These are phyloP conservation scores for Drosophila leonis DNA, from an alignment of 2,888 invertebrate species.

Conservation along the genomic window DNA sequence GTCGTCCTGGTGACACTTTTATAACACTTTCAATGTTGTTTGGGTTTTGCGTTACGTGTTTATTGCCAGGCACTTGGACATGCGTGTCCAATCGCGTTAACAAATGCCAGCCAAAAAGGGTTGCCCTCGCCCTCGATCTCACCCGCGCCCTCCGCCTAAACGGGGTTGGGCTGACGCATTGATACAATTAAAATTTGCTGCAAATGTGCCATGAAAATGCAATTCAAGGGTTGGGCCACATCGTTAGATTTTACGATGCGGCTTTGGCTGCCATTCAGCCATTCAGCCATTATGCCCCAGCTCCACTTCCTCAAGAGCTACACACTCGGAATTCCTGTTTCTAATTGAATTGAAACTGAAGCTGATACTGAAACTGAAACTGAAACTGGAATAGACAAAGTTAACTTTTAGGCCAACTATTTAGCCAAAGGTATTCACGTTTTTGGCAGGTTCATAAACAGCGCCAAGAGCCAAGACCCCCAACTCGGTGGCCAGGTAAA, in stretches of 20 bases:
- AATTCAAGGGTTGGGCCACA: slow-evolving; percentile 72
- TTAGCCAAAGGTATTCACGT: slow-evolving; percentile 44
- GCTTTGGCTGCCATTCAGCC: slow-evolving; percentile 33
- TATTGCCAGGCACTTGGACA: slow-evolving; percentile 75
- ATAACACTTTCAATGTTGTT: slow-evolving; percentile 72
- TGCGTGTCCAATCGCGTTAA: slow-evolving; percentile 83
- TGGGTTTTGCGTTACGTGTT: slow-evolving; percentile 69
- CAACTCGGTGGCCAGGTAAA: slow-evolving; percentile 47
- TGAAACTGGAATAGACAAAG: slow-evolving; percentile 26
- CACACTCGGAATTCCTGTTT: slow-evolving; percentile 36
- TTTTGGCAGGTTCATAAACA: slow-evolving; percentile 58
- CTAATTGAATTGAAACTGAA: slow-evolving; percentile 59
- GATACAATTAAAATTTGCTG: slow-evolving; percentile 77
- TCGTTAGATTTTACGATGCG: slow-evolving; percentile 77
- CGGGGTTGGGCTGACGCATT: slow-evolving; percentile 41
- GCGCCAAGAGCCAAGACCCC: background rate
- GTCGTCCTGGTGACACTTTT: slow-evolving; percentile 76
- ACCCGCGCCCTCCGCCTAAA: no score
- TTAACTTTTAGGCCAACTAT: slow-evolving; percentile 20
- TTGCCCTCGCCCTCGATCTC: slow-evolving; percentile 32
- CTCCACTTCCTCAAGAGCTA: background rate
- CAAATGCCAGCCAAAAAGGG: slow-evolving; percentile 56
- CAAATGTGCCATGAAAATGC: slow-evolving; percentile 76
- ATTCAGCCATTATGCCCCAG: background rate
- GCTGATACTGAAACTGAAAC: background rate